Evolutionary conservation across 2,888 invertebrate genomes (phyloP), one percentile per base, ranked within the genome.

Genomic region (Watsonalla cultraria): DNA sequence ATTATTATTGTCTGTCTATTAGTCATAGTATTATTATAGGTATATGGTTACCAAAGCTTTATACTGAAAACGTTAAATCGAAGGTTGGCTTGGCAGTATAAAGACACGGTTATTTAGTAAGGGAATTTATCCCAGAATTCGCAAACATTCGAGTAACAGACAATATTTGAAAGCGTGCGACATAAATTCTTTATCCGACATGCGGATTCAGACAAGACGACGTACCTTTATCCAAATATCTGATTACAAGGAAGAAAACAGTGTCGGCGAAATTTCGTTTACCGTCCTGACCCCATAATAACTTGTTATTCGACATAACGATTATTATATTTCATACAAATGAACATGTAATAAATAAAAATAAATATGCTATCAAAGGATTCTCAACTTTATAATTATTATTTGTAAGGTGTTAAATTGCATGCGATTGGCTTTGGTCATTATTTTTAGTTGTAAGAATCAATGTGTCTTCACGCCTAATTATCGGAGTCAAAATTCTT

Each of bases 271-370:
- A 68, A 68, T 70, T 65, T 72, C 65, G 60, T 65, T 66, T 62
- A 59, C 51, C 57, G 47, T 54, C 51, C 45, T 59, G 69, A 65
- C 66, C 68, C 55, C 62, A 64, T 68, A 61, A 66, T 61, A 60
- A 57, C 66, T 65, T 70, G 71, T 71, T 74, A 55, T 59, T 56
- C 56, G 54, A 56, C 71, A 68, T 67, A 67, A 70, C 62, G 57
- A 65, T 67, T 67, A 67, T 62, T 70, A 74, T 70, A 72, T 76
- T 77, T 78, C 74, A 79, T 79, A 78, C 74, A 76, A 78, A 79
- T 79, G 64, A 24, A 24, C 4, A 24, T 2, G 24, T 24, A 24
- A 24, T 24, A 24, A 24, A 24, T 24, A 24, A 24, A 24, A 24
- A 24, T 24, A 2, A 24, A 24, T 24, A 2, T 24, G 24, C 4